A percentile compares a stretch with the other conserved stretches of the same genome.
These are phyloP conservation scores for Linepithema humile DNA, from an alignment of 1,140 invertebrate genomes.

Conservation along the genomic window DNA sequence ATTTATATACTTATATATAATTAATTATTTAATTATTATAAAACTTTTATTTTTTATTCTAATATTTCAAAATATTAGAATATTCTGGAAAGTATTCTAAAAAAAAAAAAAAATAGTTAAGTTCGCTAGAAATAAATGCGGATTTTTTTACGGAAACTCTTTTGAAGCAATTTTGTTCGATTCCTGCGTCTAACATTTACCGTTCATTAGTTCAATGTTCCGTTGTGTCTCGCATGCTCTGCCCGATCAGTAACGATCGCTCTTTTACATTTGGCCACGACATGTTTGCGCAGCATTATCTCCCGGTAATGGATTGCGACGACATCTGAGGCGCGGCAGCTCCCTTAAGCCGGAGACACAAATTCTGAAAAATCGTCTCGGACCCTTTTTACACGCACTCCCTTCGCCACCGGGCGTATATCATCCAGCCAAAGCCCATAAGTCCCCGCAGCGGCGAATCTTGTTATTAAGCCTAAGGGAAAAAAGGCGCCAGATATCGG, in stretches of 20 bases:
- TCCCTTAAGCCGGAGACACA: slow-evolving; percentile 5
- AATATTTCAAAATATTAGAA: not conserved
- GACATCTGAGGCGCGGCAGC: not conserved
- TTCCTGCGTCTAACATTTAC: not conserved
- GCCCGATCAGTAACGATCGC: not conserved
- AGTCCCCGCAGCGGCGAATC: not conserved
- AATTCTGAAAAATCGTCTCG: slow-evolving; percentile 51
- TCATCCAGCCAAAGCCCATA: slow-evolving; percentile 42
- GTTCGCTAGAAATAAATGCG: not conserved
- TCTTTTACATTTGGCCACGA: not conserved
- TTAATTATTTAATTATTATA: not conserved
- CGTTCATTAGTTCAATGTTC: not conserved
- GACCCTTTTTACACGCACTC: not conserved
- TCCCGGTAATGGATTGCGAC: slow-evolving; percentile 6
- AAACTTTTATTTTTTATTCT: not conserved
- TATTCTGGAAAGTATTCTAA: not conserved
- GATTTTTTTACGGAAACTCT: not conserved
- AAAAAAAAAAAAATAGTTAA: too few relatives aligned
- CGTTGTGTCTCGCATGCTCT: not conserved
- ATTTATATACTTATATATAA: not conserved
- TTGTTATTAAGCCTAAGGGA: slow-evolving; percentile 32
- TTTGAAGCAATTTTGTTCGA: not conserved
- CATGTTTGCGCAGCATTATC: not conserved
- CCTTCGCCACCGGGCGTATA: not conserved
- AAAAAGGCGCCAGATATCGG: not conserved